phyloP scores from a whole-genome alignment of 1,140 invertebrate genomes.

The Drosophila elegans region DNA sequence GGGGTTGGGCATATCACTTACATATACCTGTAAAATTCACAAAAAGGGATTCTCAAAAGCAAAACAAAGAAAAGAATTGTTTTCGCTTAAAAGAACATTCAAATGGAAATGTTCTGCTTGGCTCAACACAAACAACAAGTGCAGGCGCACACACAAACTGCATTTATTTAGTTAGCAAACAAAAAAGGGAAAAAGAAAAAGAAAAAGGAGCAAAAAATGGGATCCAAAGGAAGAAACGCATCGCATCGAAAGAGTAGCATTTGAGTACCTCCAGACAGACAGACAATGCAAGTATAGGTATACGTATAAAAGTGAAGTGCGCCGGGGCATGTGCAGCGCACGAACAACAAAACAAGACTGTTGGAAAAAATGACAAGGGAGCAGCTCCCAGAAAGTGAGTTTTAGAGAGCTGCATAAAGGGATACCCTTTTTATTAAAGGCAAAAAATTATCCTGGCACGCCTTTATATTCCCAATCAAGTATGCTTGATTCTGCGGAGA shows the following conservation, averaged over 20 bases:
- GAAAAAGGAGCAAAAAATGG: slow-evolving; percentile 41
- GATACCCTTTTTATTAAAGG: slow-evolving; percentile 14
- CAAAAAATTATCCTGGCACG: background rate
- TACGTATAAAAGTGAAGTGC: slow-evolving; percentile 77
- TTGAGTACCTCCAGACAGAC: slow-evolving; percentile 71
- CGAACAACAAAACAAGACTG: slow-evolving; percentile 30
- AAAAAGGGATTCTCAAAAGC: slow-evolving; percentile 54
- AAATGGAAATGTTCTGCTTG: slow-evolving; percentile 83
- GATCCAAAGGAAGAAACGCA: slow-evolving; percentile 30
- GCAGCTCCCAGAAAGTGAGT: slow-evolving; percentile 4
- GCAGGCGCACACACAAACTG: slow-evolving; percentile 76
- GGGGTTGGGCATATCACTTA: slow-evolving; percentile 5
- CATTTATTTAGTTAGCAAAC: slow-evolving; percentile 80
- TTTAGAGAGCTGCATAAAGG: background rate
- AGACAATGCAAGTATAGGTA: slow-evolving; percentile 59
- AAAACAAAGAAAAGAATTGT: slow-evolving; percentile 82
- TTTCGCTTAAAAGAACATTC: slow-evolving; percentile 83
- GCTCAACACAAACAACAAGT: slow-evolving; percentile 82
- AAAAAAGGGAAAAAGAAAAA: slow-evolving; percentile 37
- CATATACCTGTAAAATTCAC: slow-evolving; percentile 46
- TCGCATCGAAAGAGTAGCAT: slow-evolving; percentile 57
- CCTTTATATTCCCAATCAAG: background rate
- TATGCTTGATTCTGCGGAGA: background rate
- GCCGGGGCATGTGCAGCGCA: slow-evolving; percentile 14
- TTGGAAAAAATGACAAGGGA: slow-evolving; percentile 28